Evolutionary conservation across 2,888 invertebrate species (phyloP).

Genomic region (Cephus nigrinus): DNA sequence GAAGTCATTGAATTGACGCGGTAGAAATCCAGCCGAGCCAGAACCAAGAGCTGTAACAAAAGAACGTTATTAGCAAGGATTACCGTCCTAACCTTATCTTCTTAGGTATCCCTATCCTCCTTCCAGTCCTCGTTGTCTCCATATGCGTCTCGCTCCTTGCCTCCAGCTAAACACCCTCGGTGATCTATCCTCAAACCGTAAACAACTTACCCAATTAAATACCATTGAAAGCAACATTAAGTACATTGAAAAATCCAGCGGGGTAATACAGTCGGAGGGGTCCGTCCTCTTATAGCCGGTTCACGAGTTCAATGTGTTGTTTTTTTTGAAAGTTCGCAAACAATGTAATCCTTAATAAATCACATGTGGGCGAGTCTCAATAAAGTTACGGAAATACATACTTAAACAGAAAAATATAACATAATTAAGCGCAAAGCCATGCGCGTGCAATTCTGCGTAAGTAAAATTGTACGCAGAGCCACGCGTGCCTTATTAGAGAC

Average conservation of each 20-base stretch:
- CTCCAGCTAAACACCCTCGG: not conserved
- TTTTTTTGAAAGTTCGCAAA: too few relatives aligned
- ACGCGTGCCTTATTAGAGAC: too few relatives aligned
- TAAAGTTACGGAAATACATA: too few relatives aligned
- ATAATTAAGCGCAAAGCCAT: too few relatives aligned
- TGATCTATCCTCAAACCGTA: constrained; percentile 1
- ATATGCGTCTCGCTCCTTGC: not conserved
- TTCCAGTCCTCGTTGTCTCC: not conserved
- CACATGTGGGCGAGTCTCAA: too few relatives aligned
- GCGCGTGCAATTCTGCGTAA: too few relatives aligned
- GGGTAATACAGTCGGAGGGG: not conserved
- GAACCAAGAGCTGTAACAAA: constrained; percentile 54
- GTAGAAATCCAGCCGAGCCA: constrained; percentile 45
- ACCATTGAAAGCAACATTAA: constrained; percentile 6
- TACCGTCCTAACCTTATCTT: not conserved
- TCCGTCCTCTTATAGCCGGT: not conserved
- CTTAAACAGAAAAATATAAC: too few relatives aligned
- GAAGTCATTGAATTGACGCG: constrained; percentile 49
- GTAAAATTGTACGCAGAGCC: too few relatives aligned
- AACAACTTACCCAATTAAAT: constrained; percentile 8
- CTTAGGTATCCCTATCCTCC: not conserved
- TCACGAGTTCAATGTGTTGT: too few relatives aligned
- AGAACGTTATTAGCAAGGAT: constrained; percentile 13
- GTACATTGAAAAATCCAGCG: constrained; percentile 3
- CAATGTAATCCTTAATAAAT: too few relatives aligned